Evolutionary conservation across 2,113 vertebrate genomes (phyloP).

Genomic region (Cairina moschata): DNA sequence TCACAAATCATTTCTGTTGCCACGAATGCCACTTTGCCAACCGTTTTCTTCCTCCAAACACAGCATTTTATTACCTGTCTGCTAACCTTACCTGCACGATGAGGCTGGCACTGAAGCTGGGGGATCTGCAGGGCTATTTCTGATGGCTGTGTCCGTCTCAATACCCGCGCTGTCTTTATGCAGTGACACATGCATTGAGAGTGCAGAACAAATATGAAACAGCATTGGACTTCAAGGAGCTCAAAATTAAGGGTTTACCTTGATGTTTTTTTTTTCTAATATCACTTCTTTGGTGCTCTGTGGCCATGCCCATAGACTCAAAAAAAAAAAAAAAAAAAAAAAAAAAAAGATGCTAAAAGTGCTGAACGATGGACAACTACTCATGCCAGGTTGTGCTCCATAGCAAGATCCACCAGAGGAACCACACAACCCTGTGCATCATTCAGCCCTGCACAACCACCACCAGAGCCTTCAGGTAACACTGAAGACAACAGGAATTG

Average conservation of each 20-base stretch:
- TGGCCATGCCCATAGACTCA: accelerated
- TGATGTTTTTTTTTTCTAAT: not conserved
- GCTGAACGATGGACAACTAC: not conserved
- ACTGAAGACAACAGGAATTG: accelerated
- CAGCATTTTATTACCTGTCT: accelerated
- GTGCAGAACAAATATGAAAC: not conserved
- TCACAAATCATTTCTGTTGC: not conserved
- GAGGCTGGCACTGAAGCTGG: not conserved
- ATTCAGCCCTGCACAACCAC: not conserved
- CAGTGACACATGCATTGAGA: accelerated
- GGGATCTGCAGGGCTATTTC: not conserved
- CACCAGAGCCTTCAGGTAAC: accelerated
- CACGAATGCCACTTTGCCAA: not conserved
- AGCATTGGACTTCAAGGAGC: not conserved
- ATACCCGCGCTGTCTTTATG: accelerated
- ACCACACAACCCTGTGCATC: not conserved
- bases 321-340: too few species aligned
- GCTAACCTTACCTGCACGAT: not conserved
- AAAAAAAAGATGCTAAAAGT: not conserved
- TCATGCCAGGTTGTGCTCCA: not conserved
- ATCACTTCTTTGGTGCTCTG: not conserved
- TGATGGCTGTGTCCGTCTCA: not conserved
- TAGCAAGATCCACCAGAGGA: not conserved
- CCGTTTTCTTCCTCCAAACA: accelerated
- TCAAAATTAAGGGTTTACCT: not conserved